A percentile compares a stretch with the other conserved stretches of the same genome.
Conservation (phyloP, 2,888 invertebrate genomes). For the Ichneumon xanthorius region DNA sequence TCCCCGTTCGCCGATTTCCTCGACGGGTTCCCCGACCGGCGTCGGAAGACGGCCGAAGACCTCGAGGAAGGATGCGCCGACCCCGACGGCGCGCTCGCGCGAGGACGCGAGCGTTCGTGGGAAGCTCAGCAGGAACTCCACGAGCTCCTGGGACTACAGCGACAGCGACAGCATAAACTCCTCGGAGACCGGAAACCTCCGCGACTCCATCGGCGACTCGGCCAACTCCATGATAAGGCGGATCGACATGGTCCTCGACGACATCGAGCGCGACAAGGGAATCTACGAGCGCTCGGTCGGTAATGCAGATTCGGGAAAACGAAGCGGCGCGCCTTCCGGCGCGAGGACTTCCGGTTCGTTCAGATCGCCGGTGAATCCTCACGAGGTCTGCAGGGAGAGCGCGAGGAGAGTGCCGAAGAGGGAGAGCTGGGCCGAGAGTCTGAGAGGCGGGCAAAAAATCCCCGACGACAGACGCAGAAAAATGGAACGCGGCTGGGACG, state of each 20-base stretch:
- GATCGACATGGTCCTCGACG: conserved; percentile 76
- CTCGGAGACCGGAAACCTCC: conserved; percentile 76
- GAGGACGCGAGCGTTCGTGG: conserved; percentile 85
- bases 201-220: conserved; percentile 67
- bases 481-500: conserved; percentile 82
- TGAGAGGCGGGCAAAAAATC: conserved; percentile 74
- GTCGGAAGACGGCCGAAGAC: conserved; percentile 61
- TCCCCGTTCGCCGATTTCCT: conserved; percentile 68
- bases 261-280: conserved; percentile 70
- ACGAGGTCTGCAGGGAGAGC: conserved; percentile 39
- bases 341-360: conserved; percentile 32
- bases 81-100: conserved; percentile 82
- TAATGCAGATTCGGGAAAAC: conserved; percentile 14
- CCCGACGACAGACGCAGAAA: conserved; percentile 76
- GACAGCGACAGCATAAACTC: conserved; percentile 89
- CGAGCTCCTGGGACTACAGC: conserved; percentile 89
- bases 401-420: conserved; percentile 68
- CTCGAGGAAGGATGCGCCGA: conserved; percentile 28
- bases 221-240: conserved; percentile 73
- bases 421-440: conserved; percentile 80
- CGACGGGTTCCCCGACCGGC: conserved; percentile 78
- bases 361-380: conserved; percentile 33
- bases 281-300: conserved; percentile 31
- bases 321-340: background rate
- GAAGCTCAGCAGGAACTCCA: conserved; percentile 87